Evolutionary conservation across 2,888 invertebrate species (phyloP).

Genomic region (Allacma fusca): DNA sequence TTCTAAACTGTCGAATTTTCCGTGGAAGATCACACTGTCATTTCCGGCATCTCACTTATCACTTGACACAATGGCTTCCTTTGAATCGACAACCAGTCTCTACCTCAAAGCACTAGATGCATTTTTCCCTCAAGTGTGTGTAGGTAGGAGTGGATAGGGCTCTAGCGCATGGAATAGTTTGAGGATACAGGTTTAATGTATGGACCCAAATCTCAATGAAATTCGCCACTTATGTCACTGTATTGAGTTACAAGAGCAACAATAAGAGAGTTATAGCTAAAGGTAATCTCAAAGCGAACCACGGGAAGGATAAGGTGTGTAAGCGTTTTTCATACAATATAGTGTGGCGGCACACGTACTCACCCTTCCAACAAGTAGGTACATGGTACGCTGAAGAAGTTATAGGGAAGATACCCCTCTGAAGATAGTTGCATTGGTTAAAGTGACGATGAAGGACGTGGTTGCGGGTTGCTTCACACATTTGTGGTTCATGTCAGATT

Average conservation of each 20-base stretch:
- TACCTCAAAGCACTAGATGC: conserved; percentile 8
- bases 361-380: not conserved
- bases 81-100: conserved; percentile 17
- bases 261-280: not conserved
- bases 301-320: not conserved
- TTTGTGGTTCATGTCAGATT: too few species aligned
- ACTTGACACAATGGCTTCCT: conserved; percentile 41
- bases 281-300: not conserved
- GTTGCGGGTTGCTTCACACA: too few species aligned
- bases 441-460: too few species aligned
- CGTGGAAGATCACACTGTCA: conserved; percentile 49
- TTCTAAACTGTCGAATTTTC: conserved; percentile 52
- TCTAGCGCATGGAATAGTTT: not conserved
- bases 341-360: not conserved
- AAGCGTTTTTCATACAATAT: not conserved
- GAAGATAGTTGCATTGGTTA: too few species aligned
- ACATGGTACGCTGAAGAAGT: too few species aligned
- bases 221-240: not conserved
- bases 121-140: not conserved
- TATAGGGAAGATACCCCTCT: too few species aligned
- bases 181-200: not conserved
- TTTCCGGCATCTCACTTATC: conserved; percentile 50
- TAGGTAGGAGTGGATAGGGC: not conserved
- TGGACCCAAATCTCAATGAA: not conserved
- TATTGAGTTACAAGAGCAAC: conserved; percentile 12